A percentile compares a stretch with the other conserved stretches of the same genome.
Evolutionary conservation across 2,888 invertebrate genomes (phyloP).

Genomic region (Aelia acuminata): DNA sequence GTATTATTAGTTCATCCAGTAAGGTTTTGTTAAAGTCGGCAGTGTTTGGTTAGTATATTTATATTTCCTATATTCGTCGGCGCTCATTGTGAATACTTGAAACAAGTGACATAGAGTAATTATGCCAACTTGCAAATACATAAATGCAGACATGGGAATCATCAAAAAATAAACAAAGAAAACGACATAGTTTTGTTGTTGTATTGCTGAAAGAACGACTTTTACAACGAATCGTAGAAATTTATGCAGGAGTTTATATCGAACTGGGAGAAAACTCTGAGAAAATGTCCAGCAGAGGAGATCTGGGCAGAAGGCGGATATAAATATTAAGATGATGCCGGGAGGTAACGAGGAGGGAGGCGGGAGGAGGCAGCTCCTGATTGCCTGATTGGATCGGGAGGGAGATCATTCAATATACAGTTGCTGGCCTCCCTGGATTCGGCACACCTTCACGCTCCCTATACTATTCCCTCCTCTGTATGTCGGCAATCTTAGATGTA

Average conservation of each 20-base stretch:
- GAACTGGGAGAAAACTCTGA: not conserved
- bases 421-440: not conserved
- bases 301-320: not conserved
- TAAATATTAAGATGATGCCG: constrained; percentile 48
- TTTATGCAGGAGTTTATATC: not conserved
- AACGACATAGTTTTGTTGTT: too few relatives aligned
- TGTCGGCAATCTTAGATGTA: not conserved
- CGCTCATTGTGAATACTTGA: too few relatives aligned
- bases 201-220: too few relatives aligned
- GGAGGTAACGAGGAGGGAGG: constrained; percentile 27
- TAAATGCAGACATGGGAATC: too few relatives aligned
- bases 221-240: not conserved
- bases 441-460: constrained; percentile 13
- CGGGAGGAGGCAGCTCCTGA: not conserved
- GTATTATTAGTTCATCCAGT: too few relatives aligned
- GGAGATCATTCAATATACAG: constrained; percentile 50
- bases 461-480: not conserved
- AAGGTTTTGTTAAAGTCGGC: too few relatives aligned
- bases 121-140: too few relatives aligned
- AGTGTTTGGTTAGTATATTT: too few relatives aligned
- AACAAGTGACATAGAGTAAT: too few relatives aligned
- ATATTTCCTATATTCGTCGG: too few relatives aligned
- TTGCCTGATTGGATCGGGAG: constrained; percentile 31
- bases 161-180: too few relatives aligned
- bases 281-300: not conserved